Base-by-base conservation (phyloP, 2,888 invertebrate species). In the Allolobophora icterica region DNA sequence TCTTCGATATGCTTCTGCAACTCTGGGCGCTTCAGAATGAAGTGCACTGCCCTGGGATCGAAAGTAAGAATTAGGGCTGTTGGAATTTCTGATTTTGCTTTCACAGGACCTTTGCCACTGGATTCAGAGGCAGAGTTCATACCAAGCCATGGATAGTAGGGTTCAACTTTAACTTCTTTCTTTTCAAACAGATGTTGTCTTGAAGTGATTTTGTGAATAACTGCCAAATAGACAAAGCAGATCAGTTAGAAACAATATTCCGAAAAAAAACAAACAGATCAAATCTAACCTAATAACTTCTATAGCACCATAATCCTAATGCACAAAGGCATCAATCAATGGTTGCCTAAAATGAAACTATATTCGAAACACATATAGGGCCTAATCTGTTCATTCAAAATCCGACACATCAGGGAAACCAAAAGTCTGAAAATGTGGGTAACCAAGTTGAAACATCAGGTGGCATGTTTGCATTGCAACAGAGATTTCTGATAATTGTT, bases 121-220 rank as follows among this genome's bases (percentile, higher is more conserved):
- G 71, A 71, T 71, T n/a, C 71, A 71, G 87, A 87, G 11, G 21
- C 38, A 21, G 87, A 87, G 19, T 1, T 87, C 38, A 8, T 24
- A 87, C 87, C 87, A 87, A 87, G 87, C 87, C 87, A 87, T 2
- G 87, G 87, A 87, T 87, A 87, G 87, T 87, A 87, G 2, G 87
- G 87, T 24, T 87, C 35, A 5, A 87, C 87, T 13, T 33, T 87
- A 6, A 87, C 87, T 24, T 24, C 13, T 87, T 87, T 87, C 38
- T 35, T 34, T 38, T 87, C 87, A 35, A 87, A 35, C 19, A n/a
- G 38, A 87, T 87, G 87, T 11, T 5, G 19, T 24, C 87, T 34
- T 13, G 87, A 87, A 35, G 38, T 87, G 35, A 87, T 17, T 35
- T 21, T 24, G 8, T 17, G 15, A 17, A 87, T 87, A 87, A 87